Evolutionary conservation across 2,797 vertebrate species (phyloP).

Genomic region (Toxotes lorentzi): DNA sequence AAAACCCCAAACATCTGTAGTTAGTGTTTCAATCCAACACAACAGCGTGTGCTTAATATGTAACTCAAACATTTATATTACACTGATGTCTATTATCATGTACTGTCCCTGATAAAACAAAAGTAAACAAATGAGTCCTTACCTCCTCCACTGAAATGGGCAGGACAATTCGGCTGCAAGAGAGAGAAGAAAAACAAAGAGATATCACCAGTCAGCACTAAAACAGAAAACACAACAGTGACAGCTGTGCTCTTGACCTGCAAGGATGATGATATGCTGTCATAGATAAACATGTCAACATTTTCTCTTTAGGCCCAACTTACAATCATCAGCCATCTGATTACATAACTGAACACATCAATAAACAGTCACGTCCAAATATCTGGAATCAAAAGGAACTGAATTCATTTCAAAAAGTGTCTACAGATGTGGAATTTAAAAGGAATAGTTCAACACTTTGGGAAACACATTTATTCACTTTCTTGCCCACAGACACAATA

Average conservation of each 20-base stretch:
- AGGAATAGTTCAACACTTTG: neutral
- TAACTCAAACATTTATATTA: too few relatives aligned
- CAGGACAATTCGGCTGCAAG: conserved; percentile 91
- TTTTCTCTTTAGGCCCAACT: neutral
- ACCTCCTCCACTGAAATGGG: conserved; percentile 98
- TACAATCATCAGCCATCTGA: neutral
- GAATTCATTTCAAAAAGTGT: neutral
- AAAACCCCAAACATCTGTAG: too few relatives aligned
- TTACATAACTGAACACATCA: neutral
- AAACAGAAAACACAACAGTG: neutral
- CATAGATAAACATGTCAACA: neutral
- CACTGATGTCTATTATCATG: neutral
- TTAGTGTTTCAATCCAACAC: too few relatives aligned
- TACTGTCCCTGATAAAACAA: neutral
- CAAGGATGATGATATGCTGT: neutral
- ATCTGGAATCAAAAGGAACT: neutral
- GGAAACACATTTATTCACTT: too few relatives aligned
- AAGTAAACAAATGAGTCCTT: conserved; percentile 67
- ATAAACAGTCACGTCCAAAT: neutral
- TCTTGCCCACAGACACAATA: too few relatives aligned
- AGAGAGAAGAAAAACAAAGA: conserved; percentile 58
- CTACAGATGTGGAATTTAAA: neutral
- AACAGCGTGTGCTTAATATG: too few relatives aligned
- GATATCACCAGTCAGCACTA: neutral
- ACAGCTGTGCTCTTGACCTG: neutral